Base-by-base conservation (phyloP, 2,797 vertebrate genomes). In the Ciconia nigra region DNA sequence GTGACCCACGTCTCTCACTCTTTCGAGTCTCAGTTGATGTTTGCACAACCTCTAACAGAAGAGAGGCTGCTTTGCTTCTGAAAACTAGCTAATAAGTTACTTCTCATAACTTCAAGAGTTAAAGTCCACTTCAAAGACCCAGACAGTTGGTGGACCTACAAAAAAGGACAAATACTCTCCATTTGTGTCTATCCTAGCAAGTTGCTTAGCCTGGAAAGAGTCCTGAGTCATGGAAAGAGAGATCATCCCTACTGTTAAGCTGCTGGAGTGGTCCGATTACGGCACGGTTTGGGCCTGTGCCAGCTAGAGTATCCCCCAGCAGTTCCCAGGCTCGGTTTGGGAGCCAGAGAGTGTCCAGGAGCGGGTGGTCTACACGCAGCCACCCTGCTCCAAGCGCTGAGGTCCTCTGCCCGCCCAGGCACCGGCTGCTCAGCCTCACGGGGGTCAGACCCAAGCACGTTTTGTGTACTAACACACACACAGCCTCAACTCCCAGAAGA, bases 301-400 rank as follows among this genome's bases (percentile, higher is more conserved):
- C 67, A 89, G 28, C 1, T 57, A 57, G 8, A 69, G 35, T 15
- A 18, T 58, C 10, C 21, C 51, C 17, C 42, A 72, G 29, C 26
- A 70, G 35, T 44, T 91, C 37, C 55, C 52, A 57, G 63, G 25
- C 21, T 59, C 0, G 0, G 9, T 84, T 35, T 83, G 39, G 78
- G 52, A 87, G 63, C 5, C 10, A 2, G 51, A 59, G 31, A 13
- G 26, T 66, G 52, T 67, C 52, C 59, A 66, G 51, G 51, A 87
- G 16, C 0, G 0, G 10, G 33, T 22, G 12, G 15, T 59, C 73
- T 62, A n/a, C 14, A 44, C 1, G 0, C 33, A 87, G 39, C 33
- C 33, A 65, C 54, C 11, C 42, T 72, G 35, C 29, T 79, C 74
- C 0, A 0, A 14, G 28, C 2, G 2, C 46, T 0, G 1, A 82